Conservation (phyloP, 2,113 vertebrate species). For the Engystomops pustulosus region DNA sequence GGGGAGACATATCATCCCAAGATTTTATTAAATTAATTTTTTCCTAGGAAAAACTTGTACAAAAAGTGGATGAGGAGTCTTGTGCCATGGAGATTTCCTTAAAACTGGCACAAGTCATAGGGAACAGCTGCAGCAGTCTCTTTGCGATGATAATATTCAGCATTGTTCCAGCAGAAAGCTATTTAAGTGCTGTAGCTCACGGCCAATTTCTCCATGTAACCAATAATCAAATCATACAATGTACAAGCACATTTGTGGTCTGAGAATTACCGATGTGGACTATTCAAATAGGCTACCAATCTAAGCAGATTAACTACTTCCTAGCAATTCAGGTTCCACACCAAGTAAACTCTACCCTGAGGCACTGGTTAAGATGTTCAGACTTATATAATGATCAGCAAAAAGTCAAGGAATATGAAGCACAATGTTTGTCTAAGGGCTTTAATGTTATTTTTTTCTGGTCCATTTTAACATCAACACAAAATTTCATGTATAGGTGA, state of each 20-base stretch:
- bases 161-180: slow-evolving; percentile 14
- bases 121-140: slow-evolving; percentile 33
- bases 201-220: neutral
- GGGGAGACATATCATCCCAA: slow-evolving; percentile 16
- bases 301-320: neutral
- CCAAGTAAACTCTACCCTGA: neutral
- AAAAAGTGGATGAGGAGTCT: neutral
- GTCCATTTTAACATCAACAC: too few relatives aligned
- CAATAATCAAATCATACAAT: slow-evolving; percentile 3
- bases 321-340: too few relatives aligned
- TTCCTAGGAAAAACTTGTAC: slow-evolving; percentile 2
- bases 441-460: too few relatives aligned
- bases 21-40: slow-evolving; percentile 49
- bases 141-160: slow-evolving; percentile 29
- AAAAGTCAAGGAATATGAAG: too few relatives aligned
- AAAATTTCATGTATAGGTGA: too few relatives aligned
- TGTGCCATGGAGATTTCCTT: slow-evolving; percentile 1
- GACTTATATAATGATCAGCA: too few relatives aligned
- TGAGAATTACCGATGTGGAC: neutral
- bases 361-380: too few relatives aligned
- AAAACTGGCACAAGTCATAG: slow-evolving; percentile 15
- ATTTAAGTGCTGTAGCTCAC: slow-evolving; percentile 2
- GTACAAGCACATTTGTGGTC: neutral
- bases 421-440: too few relatives aligned
- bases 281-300: neutral